These are phyloP conservation scores for Riptortus pedestris DNA, from an alignment of 1,140 invertebrate species.

Conservation along the genomic window DNA sequence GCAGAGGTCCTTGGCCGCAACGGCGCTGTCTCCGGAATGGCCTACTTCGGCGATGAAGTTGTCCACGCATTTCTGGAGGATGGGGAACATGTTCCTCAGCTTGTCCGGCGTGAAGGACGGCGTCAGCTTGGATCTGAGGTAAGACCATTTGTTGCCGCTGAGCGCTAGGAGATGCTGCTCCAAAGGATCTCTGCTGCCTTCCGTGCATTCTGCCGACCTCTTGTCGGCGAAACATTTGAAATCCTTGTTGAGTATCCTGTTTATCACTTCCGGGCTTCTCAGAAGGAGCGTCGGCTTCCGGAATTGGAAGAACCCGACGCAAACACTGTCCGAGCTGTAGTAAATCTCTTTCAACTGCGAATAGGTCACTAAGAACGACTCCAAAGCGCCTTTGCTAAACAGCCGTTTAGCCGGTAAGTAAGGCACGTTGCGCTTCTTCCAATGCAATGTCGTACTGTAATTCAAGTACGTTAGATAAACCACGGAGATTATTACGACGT, in stretches of 20 bases:
- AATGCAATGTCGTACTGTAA: not conserved
- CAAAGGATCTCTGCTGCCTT: slow-evolving; percentile 39
- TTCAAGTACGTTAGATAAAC: not conserved
- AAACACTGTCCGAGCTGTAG: not conserved
- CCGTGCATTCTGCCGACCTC: slow-evolving; percentile 38
- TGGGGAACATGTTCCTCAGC: slow-evolving; percentile 44
- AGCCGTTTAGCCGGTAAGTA: not conserved
- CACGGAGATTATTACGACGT: no score
- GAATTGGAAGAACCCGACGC: slow-evolving; percentile 28
- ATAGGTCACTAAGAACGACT: slow-evolving; percentile 1
- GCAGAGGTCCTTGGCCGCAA: slow-evolving; percentile 34
- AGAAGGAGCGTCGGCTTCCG: slow-evolving; percentile 41
- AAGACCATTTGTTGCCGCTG: slow-evolving; percentile 42
- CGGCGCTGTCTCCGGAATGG: slow-evolving; percentile 37
- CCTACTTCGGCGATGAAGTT: slow-evolving; percentile 33
- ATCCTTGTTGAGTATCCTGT: slow-evolving; percentile 44
- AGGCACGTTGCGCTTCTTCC: not conserved
- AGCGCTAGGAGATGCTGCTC: slow-evolving; percentile 44
- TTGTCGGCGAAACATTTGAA: slow-evolving; percentile 44
- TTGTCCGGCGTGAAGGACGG: slow-evolving; percentile 48
- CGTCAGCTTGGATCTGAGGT: slow-evolving; percentile 41
- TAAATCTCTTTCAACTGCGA: not conserved
- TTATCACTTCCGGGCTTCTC: slow-evolving; percentile 44
- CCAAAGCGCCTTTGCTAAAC: not conserved
- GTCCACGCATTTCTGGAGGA: slow-evolving; percentile 39